phyloP scores from a whole-genome alignment of 2,797 vertebrate species.

The Distichodus sexfasciatus region DNA sequence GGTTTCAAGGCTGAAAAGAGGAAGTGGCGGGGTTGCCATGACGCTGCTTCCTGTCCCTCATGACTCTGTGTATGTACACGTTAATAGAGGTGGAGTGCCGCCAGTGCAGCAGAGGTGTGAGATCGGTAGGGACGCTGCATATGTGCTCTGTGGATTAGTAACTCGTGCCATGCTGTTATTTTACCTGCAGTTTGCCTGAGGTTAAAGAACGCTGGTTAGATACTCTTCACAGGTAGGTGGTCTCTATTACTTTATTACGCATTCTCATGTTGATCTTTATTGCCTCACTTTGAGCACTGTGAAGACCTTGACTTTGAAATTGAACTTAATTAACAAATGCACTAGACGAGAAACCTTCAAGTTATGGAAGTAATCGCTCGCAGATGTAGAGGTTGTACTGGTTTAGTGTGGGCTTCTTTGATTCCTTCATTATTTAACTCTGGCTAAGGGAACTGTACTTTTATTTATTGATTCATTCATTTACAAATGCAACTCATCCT shows the following conservation, averaged over 20 bases:
- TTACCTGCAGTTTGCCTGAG: slow-evolving; percentile 69
- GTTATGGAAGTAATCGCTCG: no score
- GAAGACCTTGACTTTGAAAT: no score
- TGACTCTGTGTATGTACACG: slow-evolving; percentile 71
- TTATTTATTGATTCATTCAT: no score
- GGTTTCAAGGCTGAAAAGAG: slow-evolving; percentile 30
- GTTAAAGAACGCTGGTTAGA: slow-evolving; percentile 81
- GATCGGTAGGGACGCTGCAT: slow-evolving; percentile 29
- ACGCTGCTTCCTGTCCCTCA: slow-evolving; percentile 85
- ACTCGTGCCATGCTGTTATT: slow-evolving; percentile 73
- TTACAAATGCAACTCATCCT: no score
- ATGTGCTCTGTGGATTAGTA: slow-evolving; percentile 62
- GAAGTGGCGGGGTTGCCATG: slow-evolving; percentile 74
- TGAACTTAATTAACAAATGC: no score
- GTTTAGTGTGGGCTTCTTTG: no score
- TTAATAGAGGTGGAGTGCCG: slow-evolving; percentile 63
- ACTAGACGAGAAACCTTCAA: no score
- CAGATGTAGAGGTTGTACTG: no score
- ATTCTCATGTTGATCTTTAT: neutral
- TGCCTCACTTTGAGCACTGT: no score
- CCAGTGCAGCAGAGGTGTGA: slow-evolving; percentile 46
- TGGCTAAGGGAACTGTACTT: no score
- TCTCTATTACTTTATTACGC: no score
- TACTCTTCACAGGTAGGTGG: slow-evolving; percentile 81
- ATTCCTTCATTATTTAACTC: no score